These are phyloP conservation scores for Elephantulus edwardii DNA, from an alignment of 2,113 vertebrate species.

Conservation along the genomic window DNA sequence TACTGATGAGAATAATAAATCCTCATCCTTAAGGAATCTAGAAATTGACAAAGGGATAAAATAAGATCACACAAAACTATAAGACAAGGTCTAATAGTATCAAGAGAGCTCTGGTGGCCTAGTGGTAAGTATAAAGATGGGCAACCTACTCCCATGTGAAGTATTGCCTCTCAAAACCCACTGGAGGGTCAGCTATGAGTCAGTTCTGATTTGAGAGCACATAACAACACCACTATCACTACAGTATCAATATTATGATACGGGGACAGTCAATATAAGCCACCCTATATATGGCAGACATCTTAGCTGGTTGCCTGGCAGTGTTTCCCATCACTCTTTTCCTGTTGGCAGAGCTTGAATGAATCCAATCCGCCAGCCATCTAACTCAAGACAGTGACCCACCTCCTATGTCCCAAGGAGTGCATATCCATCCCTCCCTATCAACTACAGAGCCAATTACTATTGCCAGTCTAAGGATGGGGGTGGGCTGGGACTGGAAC, in stretches of 20 bases:
- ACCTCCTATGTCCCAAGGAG: background rate
- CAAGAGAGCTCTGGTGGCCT: no score
- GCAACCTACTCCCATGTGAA: no score
- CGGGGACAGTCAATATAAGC: background rate
- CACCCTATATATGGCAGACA: background rate
- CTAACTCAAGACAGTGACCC: background rate
- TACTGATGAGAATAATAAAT: slow-evolving; percentile 31
- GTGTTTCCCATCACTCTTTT: background rate
- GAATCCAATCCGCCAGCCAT: background rate
- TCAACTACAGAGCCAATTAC: background rate
- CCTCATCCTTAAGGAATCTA: background rate
- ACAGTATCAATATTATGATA: background rate
- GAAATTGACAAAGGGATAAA: background rate
- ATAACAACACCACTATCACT: no score
- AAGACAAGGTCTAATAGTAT: background rate
- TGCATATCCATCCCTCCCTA: background rate
- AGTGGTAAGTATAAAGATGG: no score
- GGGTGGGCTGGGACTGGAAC: background rate
- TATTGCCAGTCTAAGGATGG: background rate
- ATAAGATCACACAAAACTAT: background rate
- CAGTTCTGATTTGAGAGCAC: no score
- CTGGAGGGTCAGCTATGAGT: no score
- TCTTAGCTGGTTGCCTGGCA: background rate
- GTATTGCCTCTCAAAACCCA: no score
- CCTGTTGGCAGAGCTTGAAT: slow-evolving; percentile 24